Evolutionary conservation across 1,140 invertebrate genomes (phyloP).

Genomic region (Leptopilina boulardi): DNA sequence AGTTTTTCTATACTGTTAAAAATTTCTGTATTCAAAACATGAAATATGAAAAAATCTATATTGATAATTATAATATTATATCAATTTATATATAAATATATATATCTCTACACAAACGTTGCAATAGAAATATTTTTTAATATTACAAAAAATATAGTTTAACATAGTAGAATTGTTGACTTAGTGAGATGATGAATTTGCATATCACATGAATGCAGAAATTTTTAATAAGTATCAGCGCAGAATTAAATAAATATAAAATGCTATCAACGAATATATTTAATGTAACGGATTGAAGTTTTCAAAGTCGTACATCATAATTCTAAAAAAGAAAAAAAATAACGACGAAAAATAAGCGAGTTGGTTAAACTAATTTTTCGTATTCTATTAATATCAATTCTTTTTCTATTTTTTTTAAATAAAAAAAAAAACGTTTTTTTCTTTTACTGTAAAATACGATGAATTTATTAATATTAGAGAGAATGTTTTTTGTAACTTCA

Average conservation of each 20-base stretch:
- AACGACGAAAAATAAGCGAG: background rate
- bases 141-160: background rate
- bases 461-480: background rate
- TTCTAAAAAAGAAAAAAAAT: background rate
- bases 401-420: background rate
- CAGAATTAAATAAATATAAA: background rate
- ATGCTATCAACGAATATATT: constrained; percentile 18
- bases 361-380: constrained; percentile 17
- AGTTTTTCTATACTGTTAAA: background rate
- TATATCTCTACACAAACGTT: background rate
- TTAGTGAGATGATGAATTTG: background rate
- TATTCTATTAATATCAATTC: background rate
- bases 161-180: background rate
- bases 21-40: background rate
- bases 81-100: background rate
- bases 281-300: constrained; percentile 12
- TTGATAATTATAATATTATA: background rate
- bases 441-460: background rate
- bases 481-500: background rate
- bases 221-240: background rate
- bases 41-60: background rate
- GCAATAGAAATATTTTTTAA: constrained; percentile 12
- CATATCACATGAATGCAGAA: background rate
- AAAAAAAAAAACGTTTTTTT: background rate
- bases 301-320: constrained; percentile 8